These are phyloP conservation scores for Bugulina stolonifera DNA, from an alignment of 2,888 invertebrate genomes.

Conservation along the genomic window DNA sequence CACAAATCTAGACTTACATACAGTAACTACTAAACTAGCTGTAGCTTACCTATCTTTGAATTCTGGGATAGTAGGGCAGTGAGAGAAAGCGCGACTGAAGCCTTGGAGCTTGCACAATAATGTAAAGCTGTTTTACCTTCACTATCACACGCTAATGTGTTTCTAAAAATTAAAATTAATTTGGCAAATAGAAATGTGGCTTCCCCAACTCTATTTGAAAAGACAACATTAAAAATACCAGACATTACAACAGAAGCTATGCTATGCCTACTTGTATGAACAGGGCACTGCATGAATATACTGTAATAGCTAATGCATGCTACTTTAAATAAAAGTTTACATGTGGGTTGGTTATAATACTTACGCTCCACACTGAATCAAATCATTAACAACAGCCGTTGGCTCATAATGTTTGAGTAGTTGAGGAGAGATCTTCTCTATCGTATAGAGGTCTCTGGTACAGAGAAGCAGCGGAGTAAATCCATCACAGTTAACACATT, in stretches of 20 bases:
- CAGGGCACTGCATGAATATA: no score
- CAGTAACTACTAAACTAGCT: neutral
- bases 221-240: no score
- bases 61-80: slow-evolving; percentile 39
- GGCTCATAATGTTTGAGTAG: slow-evolving; percentile 41
- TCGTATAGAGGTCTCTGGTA: slow-evolving; percentile 42
- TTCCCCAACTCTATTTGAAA: no score
- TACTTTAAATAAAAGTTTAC: no score
- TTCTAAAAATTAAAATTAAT: no score
- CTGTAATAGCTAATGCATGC: no score
- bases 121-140: slow-evolving; percentile 48
- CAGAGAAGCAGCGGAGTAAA: slow-evolving; percentile 46
- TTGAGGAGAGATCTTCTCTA: slow-evolving; percentile 42
- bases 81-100: slow-evolving; percentile 36
- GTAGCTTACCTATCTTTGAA: slow-evolving; percentile 38
- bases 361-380: slow-evolving; percentile 44
- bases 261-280: no score
- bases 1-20: neutral
- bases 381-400: slow-evolving; percentile 39
- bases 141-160: slow-evolving; percentile 41
- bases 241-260: no score
- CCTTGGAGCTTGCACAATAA: slow-evolving; percentile 43
- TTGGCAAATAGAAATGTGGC: no score
- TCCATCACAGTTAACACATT: slow-evolving; percentile 47
- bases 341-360: no score